phyloP scores from a whole-genome alignment of 2,797 vertebrate genomes.

The Spondyliosoma cantharus region DNA sequence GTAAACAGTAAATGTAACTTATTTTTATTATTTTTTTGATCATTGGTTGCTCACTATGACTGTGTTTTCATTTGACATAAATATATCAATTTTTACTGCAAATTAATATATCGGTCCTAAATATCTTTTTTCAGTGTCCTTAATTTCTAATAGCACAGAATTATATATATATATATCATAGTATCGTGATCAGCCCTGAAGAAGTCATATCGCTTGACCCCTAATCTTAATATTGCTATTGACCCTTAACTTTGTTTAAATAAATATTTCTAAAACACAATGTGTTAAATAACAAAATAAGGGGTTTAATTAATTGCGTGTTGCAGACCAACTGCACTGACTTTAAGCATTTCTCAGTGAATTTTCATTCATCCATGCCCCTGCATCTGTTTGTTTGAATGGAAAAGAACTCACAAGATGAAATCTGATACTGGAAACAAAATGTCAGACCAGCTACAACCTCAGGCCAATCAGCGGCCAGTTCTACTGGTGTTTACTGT shows the following conservation, averaged over 20 bases:
- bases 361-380: neutral
- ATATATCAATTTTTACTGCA: too few species aligned
- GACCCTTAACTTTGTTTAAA: neutral
- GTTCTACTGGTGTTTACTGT: constrained; percentile 62
- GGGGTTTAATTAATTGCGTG: neutral
- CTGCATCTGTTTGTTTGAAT: constrained; percentile 19
- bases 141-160: too few species aligned
- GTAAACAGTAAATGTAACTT: too few species aligned
- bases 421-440: constrained; percentile 81
- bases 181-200: too few species aligned
- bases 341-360: neutral
- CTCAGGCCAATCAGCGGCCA: constrained; percentile 68
- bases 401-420: constrained; percentile 70
- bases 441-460: constrained; percentile 76
- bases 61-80: too few species aligned
- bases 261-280: neutral
- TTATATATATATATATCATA: too few species aligned
- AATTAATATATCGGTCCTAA: too few species aligned
- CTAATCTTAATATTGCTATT: neutral
- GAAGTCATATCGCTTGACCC: too few species aligned
- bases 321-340: neutral
- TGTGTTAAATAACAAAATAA: neutral
- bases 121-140: too few species aligned
- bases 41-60: too few species aligned
- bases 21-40: too few species aligned